phyloP scores from a whole-genome alignment of 2,797 vertebrate species.

The Limosa lapponica region DNA sequence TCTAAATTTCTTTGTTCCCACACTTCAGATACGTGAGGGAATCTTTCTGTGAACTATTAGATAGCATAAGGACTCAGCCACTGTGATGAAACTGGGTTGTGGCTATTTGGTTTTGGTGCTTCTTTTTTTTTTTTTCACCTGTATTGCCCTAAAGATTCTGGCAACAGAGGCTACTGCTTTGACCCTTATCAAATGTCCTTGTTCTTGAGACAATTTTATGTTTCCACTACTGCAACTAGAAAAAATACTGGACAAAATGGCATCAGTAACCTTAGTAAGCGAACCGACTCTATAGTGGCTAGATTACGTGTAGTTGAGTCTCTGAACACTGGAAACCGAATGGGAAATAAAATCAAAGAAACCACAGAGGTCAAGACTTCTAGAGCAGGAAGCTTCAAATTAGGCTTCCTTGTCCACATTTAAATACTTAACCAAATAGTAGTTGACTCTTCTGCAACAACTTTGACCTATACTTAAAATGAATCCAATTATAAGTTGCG shows the following conservation, averaged over 20 bases:
- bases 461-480: neutral
- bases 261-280: neutral
- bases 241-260: neutral
- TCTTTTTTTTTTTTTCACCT: neutral
- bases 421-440: neutral
- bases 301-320: neutral
- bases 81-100: neutral
- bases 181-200: neutral
- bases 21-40: neutral
- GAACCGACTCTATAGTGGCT: neutral
- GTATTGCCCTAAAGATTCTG: neutral
- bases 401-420: neutral
- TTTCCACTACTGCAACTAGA: neutral
- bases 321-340: neutral
- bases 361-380: neutral
- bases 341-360: neutral
- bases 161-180: neutral
- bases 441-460: neutral
- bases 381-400: neutral
- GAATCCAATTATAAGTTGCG: neutral
- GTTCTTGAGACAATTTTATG: neutral
- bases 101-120: too few species aligned
- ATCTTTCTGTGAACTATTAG: neutral
- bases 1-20: neutral
- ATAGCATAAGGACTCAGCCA: neutral